Evolutionary conservation across 53 echinoderm and acorn worm species (phyloP).

Genomic region (Astropecten irregularis): DNA sequence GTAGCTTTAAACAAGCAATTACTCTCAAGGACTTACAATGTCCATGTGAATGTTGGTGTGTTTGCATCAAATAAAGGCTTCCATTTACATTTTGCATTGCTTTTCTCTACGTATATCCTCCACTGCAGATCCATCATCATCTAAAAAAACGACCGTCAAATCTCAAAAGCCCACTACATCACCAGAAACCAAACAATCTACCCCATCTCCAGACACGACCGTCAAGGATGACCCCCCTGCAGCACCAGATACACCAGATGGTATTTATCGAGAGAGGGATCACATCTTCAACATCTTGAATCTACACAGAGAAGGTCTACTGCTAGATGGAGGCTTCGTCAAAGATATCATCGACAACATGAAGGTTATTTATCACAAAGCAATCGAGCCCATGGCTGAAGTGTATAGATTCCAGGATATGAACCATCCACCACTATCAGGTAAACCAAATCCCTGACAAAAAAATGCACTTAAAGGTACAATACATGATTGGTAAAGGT

Average conservation of each 20-base stretch:
- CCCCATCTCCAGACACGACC: not conserved
- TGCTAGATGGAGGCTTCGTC: conserved; percentile 7
- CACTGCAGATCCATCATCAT: too few species aligned
- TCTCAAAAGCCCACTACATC: not conserved
- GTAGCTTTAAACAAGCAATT: too few species aligned
- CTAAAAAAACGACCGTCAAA: too few species aligned
- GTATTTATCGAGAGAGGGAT: conserved; percentile 27
- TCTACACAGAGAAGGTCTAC: conserved; percentile 45
- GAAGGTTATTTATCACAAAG: conserved; percentile 59
- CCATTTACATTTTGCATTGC: too few species aligned
- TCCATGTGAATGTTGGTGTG: too few species aligned
- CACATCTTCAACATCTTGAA: conserved; percentile 68
- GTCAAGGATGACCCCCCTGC: not conserved
- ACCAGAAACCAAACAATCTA: not conserved
- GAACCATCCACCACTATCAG: conserved; percentile 68
- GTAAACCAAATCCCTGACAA: too few species aligned
- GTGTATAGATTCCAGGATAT: conserved; percentile 68
- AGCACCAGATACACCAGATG: too few species aligned
- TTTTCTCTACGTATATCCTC: too few species aligned
- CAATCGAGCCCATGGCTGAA: conserved; percentile 68
- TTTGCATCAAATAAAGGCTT: too few species aligned
- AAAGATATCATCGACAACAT: conserved; percentile 45
- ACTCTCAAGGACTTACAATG: too few species aligned
- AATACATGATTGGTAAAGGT: too few species aligned
- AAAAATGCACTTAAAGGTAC: too few species aligned